These are phyloP conservation scores for Hemaris fuciformis DNA, from an alignment of 2,888 invertebrate genomes.

Conservation along the genomic window DNA sequence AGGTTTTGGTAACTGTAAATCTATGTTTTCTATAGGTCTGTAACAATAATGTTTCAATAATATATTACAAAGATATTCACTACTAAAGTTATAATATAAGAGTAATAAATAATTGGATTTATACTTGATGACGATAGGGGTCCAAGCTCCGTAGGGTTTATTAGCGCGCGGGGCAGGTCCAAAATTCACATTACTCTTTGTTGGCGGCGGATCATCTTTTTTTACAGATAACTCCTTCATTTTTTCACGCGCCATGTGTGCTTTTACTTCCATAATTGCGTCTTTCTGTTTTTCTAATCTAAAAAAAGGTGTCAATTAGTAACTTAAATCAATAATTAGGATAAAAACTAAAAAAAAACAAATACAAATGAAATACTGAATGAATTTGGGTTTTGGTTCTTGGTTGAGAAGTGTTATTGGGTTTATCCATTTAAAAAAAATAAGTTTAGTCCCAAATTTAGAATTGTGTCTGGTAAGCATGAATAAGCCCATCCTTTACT, in stretches of 20 bases:
- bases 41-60: constrained; percentile 24
- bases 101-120: constrained; percentile 27
- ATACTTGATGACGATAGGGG: constrained; percentile 84
- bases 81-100: background rate
- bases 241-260: constrained; percentile 68
- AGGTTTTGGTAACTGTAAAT: constrained; percentile 86
- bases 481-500: too few species aligned
- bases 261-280: constrained; percentile 57
- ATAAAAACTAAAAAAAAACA: too few species aligned
- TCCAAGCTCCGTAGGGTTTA: constrained; percentile 90
- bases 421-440: background rate
- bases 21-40: constrained; percentile 79
- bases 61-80: background rate
- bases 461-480: too few species aligned
- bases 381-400: too few species aligned
- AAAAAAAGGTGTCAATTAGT: too few species aligned
- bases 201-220: constrained; percentile 45
- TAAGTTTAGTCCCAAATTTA: too few species aligned
- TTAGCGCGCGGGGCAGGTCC: constrained; percentile 82
- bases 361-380: too few species aligned
- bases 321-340: too few species aligned
- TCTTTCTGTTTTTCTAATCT: constrained; percentile 67
- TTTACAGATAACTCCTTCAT: constrained; percentile 74
- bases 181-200: constrained; percentile 31
- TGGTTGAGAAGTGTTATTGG: constrained; percentile 11